Base-by-base conservation (phyloP, 2,113 vertebrate genomes). In the Vulpes ferrilata region DNA sequence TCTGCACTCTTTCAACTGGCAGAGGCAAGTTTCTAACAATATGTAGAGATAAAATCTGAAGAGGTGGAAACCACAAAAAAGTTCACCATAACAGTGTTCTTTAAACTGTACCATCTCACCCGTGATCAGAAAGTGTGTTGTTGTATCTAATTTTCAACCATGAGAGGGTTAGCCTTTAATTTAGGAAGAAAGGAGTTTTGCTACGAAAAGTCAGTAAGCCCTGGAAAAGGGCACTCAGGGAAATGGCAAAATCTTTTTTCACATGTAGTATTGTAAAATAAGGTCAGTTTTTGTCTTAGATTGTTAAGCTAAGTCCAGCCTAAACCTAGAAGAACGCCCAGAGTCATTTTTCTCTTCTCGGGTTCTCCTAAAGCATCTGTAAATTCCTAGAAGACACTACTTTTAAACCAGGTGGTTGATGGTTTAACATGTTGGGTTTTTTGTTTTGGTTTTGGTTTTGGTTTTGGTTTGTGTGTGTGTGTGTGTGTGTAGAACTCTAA, bases 1-100 rank as follows among this genome's bases (percentile, higher is more conserved):
- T 99, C 99, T 43, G 99, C 99, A 87, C 98, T 99, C 96, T 99
- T 99, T 98, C 99, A 99, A 82, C 97, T 99, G 97, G 99, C 99
- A 96, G 99, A 99, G 99, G 99, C 99, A 99, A 93, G 98, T 95
- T 90, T 91, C 55, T 89, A 71, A 90, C 76, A 79, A 81, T 93
- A 22, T 93, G 1, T 84, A 88, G 90, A 43, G 0, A 6, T 97
- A 94, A 97, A 92, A 10, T 90, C 35, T 95, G 81, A 65, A 96
- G 74, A 83, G 8, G 2, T 7, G 1, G 30, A 94, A 93, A 74
- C 87, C 17, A 81, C 53, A 69, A 81, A 64, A 90, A 90, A 38
- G 65, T 51, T 43, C 59, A 76, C 84, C 43, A 7, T 35, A 16
- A 67, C 23, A 55, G 7, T 83, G 2, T 92, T 87, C n/a, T 57